A percentile compares a stretch with the other conserved stretches of the same genome.
Evolutionary conservation across 2,797 vertebrate species (phyloP).

Genomic region (Acrossocheilus wenchowensis): DNA sequence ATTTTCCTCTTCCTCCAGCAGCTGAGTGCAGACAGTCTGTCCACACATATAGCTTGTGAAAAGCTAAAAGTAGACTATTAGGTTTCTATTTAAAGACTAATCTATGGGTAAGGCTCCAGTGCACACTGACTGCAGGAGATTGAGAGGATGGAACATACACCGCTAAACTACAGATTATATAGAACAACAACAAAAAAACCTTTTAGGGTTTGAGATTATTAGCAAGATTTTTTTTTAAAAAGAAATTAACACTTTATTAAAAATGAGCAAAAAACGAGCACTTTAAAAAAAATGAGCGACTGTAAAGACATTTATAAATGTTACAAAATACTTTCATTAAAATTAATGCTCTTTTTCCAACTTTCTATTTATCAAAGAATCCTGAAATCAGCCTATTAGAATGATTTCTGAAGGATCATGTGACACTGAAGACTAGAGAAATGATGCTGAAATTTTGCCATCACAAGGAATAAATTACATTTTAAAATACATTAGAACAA

Average conservation of each 20-base stretch:
- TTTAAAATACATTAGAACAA: not conserved
- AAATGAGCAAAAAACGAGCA: not conserved
- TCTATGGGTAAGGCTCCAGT: constrained; percentile 74
- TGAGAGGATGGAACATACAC: not conserved
- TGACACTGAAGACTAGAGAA: not conserved
- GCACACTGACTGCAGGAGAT: constrained; percentile 21
- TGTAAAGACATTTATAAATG: not conserved
- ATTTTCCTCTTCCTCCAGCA: constrained; percentile 62
- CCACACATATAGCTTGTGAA: constrained; percentile 26
- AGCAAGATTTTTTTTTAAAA: not conserved
- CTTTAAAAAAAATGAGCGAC: not conserved
- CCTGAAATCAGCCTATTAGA: not conserved
- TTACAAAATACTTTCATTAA: not conserved
- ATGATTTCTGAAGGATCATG: not conserved
- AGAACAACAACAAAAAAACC: not conserved
- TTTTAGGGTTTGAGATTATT: not conserved
- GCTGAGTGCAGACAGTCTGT: constrained; percentile 61
- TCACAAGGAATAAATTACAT: not conserved
- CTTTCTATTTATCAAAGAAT: not conserved
- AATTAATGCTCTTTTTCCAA: not conserved
- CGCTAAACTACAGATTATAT: not conserved
- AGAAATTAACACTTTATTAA: not conserved
- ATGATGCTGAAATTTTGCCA: not conserved
- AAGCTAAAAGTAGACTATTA: constrained; percentile 68
- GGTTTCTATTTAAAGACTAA: constrained; percentile 68